Evolutionary conservation across 2,888 invertebrate species (phyloP).

Genomic region (Caenorhabditis sinica): DNA sequence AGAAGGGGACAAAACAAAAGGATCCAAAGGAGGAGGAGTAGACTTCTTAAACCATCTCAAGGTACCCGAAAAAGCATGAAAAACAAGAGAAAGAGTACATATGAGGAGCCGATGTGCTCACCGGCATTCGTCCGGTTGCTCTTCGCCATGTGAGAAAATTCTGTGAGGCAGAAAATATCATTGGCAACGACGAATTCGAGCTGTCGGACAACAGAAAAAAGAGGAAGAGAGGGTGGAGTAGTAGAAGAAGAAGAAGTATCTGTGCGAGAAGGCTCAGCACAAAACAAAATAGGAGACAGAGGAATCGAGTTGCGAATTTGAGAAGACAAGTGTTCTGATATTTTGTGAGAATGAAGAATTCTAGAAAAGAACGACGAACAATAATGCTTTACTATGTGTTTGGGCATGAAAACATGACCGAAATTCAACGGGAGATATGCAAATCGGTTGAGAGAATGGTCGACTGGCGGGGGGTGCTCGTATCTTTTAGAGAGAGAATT

Average conservation of each 20-base stretch:
- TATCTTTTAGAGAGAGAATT: neutral
- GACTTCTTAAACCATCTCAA: slow-evolving; percentile 39
- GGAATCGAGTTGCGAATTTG: slow-evolving; percentile 61
- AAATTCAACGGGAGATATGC: slow-evolving; percentile 54
- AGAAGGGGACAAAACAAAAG: slow-evolving; percentile 57
- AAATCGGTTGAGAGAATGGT: slow-evolving; percentile 27
- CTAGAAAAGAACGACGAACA: slow-evolving; percentile 22
- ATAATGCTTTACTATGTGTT: slow-evolving; percentile 46
- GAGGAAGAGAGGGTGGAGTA: slow-evolving; percentile 14
- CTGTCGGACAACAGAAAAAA: slow-evolving; percentile 32
- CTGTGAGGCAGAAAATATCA: slow-evolving; percentile 63
- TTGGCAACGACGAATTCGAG: slow-evolving; percentile 57
- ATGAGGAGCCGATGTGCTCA: neutral
- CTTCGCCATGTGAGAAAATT: slow-evolving; percentile 43
- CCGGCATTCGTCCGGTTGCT: slow-evolving; percentile 5
- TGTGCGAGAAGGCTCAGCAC: slow-evolving; percentile 31
- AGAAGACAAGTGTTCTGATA: slow-evolving; percentile 61
- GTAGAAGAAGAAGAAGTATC: slow-evolving; percentile 41
- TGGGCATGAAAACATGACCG: slow-evolving; percentile 31
- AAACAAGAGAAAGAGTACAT: slow-evolving; percentile 34
- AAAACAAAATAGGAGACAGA: slow-evolving; percentile 29
- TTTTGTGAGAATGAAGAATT: slow-evolving; percentile 48
- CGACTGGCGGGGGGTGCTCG: slow-evolving; percentile 19
- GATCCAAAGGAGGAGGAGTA: neutral
- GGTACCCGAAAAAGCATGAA: slow-evolving; percentile 7